A percentile compares a stretch with the other conserved stretches of the same genome.
Evolutionary conservation across 2,888 invertebrate species (phyloP).

Genomic region (Oligia latruncula): DNA sequence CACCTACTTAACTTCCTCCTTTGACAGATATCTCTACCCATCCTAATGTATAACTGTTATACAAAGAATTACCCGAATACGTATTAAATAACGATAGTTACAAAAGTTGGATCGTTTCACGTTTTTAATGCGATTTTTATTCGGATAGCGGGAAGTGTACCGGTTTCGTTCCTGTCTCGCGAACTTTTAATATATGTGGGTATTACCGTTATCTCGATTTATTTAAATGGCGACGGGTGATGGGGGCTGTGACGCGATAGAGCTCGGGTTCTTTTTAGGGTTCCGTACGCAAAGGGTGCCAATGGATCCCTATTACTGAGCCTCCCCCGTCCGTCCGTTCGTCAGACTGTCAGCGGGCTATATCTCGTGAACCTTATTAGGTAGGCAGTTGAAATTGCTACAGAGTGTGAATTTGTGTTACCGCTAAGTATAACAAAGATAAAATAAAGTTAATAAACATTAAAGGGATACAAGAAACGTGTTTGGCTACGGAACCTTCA

Average conservation of each 20-base stretch:
- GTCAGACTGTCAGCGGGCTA: no score
- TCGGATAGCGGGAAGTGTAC: slow-evolving; percentile 54
- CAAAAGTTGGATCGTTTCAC: slow-evolving; percentile 60
- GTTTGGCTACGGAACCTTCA: no score
- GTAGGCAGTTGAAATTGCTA: no score
- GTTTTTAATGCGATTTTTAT: slow-evolving; percentile 69
- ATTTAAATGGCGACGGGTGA: slow-evolving; percentile 52
- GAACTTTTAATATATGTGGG: slow-evolving; percentile 64
- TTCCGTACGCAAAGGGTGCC: neutral
- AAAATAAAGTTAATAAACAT: no score
- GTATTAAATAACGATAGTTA: slow-evolving; percentile 63
- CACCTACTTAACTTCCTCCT: no score
- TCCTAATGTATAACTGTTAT: slow-evolving; percentile 15
- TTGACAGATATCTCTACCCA: slow-evolving; percentile 8
- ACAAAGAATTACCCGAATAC: slow-evolving; percentile 37
- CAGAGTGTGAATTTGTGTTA: no score
- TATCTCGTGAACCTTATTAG: no score
- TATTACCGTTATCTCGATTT: slow-evolving; percentile 61
- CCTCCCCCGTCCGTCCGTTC: no score
- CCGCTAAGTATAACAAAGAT: no score
- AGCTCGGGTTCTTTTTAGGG: neutral
- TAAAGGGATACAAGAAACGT: no score
- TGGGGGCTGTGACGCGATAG: slow-evolving; percentile 34
- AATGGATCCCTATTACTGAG: neutral
- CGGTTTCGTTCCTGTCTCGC: slow-evolving; percentile 47